These are phyloP conservation scores for Apantesis nais DNA, from an alignment of 2,888 invertebrate species.

Conservation along the genomic window DNA sequence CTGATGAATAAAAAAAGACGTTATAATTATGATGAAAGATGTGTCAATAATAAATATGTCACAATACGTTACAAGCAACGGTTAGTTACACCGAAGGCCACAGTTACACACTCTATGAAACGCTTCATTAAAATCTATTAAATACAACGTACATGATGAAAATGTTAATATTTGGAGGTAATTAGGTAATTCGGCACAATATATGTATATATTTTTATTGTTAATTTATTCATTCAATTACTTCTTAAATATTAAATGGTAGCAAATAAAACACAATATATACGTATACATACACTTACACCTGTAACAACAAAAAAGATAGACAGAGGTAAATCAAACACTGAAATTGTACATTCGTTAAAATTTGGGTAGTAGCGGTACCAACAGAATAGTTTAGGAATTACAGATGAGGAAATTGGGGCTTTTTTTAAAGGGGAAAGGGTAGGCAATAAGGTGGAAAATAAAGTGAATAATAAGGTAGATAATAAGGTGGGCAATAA, in stretches of 20 bases:
- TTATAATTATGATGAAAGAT: slow-evolving; percentile 5
- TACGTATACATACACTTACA: neutral
- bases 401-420: neutral
- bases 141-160: slow-evolving; percentile 5
- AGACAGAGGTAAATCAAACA: too few relatives aligned
- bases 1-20: neutral
- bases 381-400: neutral
- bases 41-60: slow-evolving; percentile 2
- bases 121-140: slow-evolving; percentile 10
- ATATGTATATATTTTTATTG: neutral
- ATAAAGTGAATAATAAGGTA: too few relatives aligned
- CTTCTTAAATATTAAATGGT: neutral
- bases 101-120: slow-evolving; percentile 9
- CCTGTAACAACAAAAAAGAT: neutral
- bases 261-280: neutral
- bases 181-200: slow-evolving; percentile 7
- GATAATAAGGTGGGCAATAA: too few relatives aligned
- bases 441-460: neutral
- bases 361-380: too few relatives aligned
- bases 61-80: neutral
- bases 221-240: neutral
- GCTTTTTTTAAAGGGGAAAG: neutral
- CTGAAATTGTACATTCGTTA: too few relatives aligned
- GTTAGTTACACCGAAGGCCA: neutral
- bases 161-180: neutral